Evolutionary conservation across 1,140 invertebrate species (phyloP).

Genomic region (Chlorops oryzae): DNA sequence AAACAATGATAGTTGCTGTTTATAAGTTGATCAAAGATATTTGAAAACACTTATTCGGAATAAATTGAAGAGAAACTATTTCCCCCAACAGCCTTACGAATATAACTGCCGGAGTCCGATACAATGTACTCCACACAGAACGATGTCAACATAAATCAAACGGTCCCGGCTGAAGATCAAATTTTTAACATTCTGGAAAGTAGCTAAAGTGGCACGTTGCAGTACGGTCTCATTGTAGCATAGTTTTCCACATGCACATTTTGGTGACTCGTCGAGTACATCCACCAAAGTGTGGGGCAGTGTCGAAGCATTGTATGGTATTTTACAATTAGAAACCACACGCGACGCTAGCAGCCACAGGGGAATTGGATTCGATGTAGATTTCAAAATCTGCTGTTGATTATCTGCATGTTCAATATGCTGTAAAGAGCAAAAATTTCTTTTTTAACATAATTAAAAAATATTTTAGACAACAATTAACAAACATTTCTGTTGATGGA

Average conservation of each 20-base stretch:
- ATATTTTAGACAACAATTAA: too few relatives aligned
- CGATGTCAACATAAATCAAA: constrained; percentile 37
- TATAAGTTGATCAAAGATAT: too few relatives aligned
- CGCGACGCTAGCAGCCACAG: constrained; percentile 35
- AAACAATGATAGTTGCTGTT: too few relatives aligned
- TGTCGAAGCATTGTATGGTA: constrained; percentile 22
- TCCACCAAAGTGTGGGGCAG: constrained; percentile 37
- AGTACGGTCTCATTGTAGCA: constrained; percentile 26
- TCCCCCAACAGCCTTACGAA: too few relatives aligned
- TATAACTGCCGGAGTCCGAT: too few relatives aligned
- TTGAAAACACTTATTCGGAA: too few relatives aligned
- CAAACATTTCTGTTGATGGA: too few relatives aligned
- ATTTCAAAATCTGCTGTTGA: constrained; percentile 2
- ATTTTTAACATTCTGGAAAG: constrained; percentile 36
- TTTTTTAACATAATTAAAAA: neutral
- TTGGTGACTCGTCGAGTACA: constrained; percentile 34
- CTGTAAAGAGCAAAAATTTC: too few relatives aligned
- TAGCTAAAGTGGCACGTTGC: constrained; percentile 30
- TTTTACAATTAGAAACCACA: constrained; percentile 21
- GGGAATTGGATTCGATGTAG: constrained; percentile 9
- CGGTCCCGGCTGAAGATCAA: constrained; percentile 40
- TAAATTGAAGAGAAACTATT: too few relatives aligned
- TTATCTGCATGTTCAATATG: neutral
- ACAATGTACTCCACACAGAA: constrained; percentile 28
- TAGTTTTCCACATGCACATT: constrained; percentile 34